phyloP scores from a whole-genome alignment of 2,797 vertebrate species.

The Cetoscarus ocellatus region DNA sequence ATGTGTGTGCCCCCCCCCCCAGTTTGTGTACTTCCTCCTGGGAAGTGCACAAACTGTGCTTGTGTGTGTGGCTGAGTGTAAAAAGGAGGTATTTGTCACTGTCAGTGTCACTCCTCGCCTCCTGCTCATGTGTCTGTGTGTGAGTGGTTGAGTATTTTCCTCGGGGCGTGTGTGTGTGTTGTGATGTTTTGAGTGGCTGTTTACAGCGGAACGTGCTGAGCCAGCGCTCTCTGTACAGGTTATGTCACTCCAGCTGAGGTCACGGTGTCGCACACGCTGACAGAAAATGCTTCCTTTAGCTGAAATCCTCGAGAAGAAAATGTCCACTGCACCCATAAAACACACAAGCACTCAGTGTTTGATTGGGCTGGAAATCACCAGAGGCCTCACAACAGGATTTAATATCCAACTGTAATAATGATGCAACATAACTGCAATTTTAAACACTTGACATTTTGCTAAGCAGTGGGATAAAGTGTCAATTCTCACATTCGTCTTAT shows the following conservation, averaged over 20 bases:
- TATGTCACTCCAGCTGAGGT: conserved; percentile 78
- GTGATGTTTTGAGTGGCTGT: conserved; percentile 68
- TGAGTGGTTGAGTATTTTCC: conserved; percentile 57
- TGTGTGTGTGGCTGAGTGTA: conserved; percentile 39
- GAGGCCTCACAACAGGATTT: neutral
- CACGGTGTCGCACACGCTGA: conserved; percentile 65
- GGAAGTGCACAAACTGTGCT: too few relatives aligned
- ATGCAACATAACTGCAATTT: too few relatives aligned
- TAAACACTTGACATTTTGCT: too few relatives aligned
- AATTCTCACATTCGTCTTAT: too few relatives aligned
- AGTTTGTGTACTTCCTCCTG: conserved; percentile 45
- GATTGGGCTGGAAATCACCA: neutral
- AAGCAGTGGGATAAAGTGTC: too few relatives aligned
- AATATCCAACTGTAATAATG: too few relatives aligned
- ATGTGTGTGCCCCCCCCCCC: conserved; percentile 39
- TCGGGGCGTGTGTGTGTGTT: conserved; percentile 51
- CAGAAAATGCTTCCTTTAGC: conserved; percentile 49
- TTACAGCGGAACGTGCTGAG: conserved; percentile 69
- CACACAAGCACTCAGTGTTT: neutral
- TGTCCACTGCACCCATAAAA: conserved; percentile 25
- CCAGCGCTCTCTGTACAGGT: conserved; percentile 70
- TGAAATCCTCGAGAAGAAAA: conserved; percentile 25
- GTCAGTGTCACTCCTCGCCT: conserved; percentile 63
- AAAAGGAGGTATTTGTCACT: conserved; percentile 72
- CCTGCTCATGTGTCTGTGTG: conserved; percentile 27